These are phyloP conservation scores for Aporophyla lueneburgensis DNA, from an alignment of 2,888 invertebrate genomes.

Conservation along the genomic window DNA sequence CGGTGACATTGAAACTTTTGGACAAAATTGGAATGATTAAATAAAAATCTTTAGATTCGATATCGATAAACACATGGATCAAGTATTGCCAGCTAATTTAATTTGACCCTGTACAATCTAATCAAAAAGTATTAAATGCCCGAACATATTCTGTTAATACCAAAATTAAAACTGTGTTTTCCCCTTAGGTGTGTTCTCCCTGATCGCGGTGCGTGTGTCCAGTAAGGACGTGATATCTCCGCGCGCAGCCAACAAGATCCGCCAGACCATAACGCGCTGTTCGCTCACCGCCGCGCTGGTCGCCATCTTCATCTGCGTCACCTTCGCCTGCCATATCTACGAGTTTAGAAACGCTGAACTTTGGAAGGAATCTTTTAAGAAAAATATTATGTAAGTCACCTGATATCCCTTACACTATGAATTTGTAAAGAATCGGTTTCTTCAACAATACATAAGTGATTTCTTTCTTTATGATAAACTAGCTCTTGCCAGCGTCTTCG, in stretches of 20 bases:
- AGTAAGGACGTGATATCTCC: conserved; percentile 96
- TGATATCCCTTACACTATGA: not conserved
- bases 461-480: no score
- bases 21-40: no score
- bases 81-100: no score
- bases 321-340: conserved; percentile 96
- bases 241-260: conserved; percentile 96
- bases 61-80: no score
- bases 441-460: not conserved
- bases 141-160: no score
- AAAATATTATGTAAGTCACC: conserved; percentile 95
- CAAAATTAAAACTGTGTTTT: not conserved
- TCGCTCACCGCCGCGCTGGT: conserved; percentile 95
- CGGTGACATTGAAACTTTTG: no score
- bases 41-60: no score
- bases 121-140: no score
- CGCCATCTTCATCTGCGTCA: conserved; percentile 94
- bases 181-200: conserved; percentile 93
- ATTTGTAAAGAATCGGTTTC: not conserved
- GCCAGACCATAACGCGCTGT: conserved; percentile 96
- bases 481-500: no score
- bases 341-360: conserved; percentile 93
- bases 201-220: conserved; percentile 95
- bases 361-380: conserved; percentile 95
- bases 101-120: no score